Evolutionary conservation across 1,140 invertebrate species (phyloP).

Genomic region (Cydia amplana): DNA sequence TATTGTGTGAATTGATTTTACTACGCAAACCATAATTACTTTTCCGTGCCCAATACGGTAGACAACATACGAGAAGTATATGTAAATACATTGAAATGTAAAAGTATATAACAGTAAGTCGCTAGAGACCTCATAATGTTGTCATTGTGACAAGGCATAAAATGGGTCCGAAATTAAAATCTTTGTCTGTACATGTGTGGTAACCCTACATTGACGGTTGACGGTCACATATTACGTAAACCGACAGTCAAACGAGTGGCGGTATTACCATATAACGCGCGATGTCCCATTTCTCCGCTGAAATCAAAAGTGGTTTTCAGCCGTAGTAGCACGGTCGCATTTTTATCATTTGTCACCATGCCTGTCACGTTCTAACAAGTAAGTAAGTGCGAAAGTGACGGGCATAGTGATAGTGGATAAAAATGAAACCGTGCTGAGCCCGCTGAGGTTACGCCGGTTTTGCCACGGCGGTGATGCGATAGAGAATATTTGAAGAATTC

Average conservation of each 20-base stretch:
- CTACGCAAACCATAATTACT: not conserved
- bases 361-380: too few species aligned
- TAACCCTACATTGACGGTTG: not conserved
- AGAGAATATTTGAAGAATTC: not conserved
- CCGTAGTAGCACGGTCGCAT: too few species aligned
- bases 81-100: not conserved
- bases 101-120: not conserved
- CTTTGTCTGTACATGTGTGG: too few species aligned
- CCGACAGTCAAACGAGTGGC: not conserved
- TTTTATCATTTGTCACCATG: too few species aligned
- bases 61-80: not conserved
- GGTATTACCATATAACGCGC: constrained; percentile 13
- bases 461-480: constrained; percentile 1
- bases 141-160: too few species aligned
- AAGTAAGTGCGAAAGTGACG: too few species aligned
- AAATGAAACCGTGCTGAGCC: too few species aligned
- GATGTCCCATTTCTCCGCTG: constrained; percentile 12
- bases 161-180: too few species aligned
- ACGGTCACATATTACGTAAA: constrained; percentile 2
- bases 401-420: too few species aligned
- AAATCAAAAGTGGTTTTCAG: constrained; percentile 32
- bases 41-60: not conserved
- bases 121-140: too few species aligned
- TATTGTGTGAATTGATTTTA: not conserved
- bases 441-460: constrained; percentile 10